Base-by-base conservation (phyloP, 2,888 invertebrate genomes). In the Caenorhabditis virilis region DNA sequence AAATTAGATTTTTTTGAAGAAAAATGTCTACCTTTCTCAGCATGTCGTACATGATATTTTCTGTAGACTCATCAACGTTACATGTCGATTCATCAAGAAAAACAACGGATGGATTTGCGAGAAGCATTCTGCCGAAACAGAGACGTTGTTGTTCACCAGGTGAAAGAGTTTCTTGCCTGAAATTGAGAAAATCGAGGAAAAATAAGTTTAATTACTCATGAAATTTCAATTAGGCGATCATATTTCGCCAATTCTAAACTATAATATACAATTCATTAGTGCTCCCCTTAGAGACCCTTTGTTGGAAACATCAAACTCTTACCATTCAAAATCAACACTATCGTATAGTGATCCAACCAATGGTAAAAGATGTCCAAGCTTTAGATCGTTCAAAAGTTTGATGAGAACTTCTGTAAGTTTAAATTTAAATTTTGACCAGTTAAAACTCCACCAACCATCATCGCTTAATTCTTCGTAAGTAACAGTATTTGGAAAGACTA, bases 61-160 rank as follows among this genome's bases (percentile, higher is more conserved):
- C 75, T 35, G 60, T 49, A 16, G 55, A 49, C 30, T 63, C 63
- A 30, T 66, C 56, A 4, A 75, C 61, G 41, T 95, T 95, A 83
- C 93, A 93, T 0, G 95, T 97, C 74, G 95, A 94, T 84, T 97
- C 97, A 83, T 97, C 97, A 39, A 97, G 13, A 92, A 92, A 86
- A 26, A 86, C 87, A 68, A 87, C 83, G 47, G 82, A 77, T 1
- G 88, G 88, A 52, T 82, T 78, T 84, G 95, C 93, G 85, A 93
- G 95, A 85, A 95, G 93, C 76, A 97, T 88, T 68, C 97, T 86
- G 0, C 94, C 94, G 86, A 97, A 90, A 2, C 94, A 94, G 87
- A 97, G 90, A 71, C 97, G 86, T 85, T 97, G 95, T 85, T 94
- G 94, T 85, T 97, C 97, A 0, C 95, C 97, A 0, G 95, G 95